Conservation (phyloP, 2,113 vertebrate genomes). For the Brienomyrus longianalis region DNA sequence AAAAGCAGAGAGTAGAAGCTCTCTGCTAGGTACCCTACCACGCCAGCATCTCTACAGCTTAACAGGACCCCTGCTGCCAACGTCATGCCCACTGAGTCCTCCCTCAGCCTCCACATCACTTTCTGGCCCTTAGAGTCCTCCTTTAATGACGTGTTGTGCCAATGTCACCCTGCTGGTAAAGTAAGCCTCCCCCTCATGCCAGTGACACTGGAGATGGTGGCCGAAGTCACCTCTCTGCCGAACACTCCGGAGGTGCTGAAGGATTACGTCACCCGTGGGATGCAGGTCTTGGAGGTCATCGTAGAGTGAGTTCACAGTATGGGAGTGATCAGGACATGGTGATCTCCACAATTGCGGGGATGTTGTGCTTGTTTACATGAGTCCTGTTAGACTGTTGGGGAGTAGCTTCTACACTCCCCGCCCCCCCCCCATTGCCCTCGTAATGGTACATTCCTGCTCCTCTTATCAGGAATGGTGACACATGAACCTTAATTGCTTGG, state of each 20-base stretch:
- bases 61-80: neutral
- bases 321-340: neutral
- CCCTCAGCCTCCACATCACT: neutral
- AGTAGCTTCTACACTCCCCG: neutral
- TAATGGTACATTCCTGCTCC: neutral
- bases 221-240: neutral
- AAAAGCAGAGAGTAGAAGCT: neutral
- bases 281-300: neutral
- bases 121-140: neutral
- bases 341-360: neutral
- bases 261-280: neutral
- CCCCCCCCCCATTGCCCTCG: neutral
- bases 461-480: neutral
- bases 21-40: neutral
- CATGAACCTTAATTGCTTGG: neutral
- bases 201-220: neutral
- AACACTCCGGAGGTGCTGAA: neutral
- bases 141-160: neutral
- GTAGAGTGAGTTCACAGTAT: neutral
- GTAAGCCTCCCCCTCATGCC: neutral
- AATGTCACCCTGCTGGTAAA: neutral
- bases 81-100: neutral
- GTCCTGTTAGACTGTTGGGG: neutral
- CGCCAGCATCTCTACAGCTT: neutral
- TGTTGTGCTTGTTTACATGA: neutral